Conservation (phyloP, 2,797 vertebrate genomes). For the Phaenicophaeus curvirostris region DNA sequence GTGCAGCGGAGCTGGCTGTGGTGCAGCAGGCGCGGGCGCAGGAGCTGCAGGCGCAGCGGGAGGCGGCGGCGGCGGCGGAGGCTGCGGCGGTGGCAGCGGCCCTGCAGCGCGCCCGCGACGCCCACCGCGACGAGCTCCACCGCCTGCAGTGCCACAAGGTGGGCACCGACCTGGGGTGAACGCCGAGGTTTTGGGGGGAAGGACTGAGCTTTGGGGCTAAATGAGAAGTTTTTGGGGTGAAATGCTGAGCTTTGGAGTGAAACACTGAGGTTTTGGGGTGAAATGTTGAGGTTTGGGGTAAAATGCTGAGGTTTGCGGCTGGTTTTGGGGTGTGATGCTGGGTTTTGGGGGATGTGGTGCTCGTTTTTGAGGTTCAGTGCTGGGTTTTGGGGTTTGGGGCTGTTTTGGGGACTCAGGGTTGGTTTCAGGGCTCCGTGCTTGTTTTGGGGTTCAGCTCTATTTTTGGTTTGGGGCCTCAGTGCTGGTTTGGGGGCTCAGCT, state of each 20-base stretch:
- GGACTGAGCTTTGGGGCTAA: no score
- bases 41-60: neutral
- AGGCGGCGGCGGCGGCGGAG: neutral
- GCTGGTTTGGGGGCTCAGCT: no score
- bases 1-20: neutral
- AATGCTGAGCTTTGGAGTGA: no score
- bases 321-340: neutral
- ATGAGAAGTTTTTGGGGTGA: no score
- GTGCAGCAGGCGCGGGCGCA: neutral
- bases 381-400: no score
- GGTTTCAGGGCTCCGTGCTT: no score
- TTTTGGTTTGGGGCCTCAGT: no score
- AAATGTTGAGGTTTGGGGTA: neutral
- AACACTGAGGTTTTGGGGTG: neutral
- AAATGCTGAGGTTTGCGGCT: neutral
- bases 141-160: neutral
- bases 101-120: neutral
- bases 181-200: no score
- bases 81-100: neutral
- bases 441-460: no score
- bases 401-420: neutral
- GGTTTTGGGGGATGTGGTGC: neutral
- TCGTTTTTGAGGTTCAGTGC: neutral
- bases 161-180: neutral
- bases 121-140: neutral